Evolutionary conservation across 2,888 invertebrate genomes (phyloP).

Genomic region (Tenthredo notha): DNA sequence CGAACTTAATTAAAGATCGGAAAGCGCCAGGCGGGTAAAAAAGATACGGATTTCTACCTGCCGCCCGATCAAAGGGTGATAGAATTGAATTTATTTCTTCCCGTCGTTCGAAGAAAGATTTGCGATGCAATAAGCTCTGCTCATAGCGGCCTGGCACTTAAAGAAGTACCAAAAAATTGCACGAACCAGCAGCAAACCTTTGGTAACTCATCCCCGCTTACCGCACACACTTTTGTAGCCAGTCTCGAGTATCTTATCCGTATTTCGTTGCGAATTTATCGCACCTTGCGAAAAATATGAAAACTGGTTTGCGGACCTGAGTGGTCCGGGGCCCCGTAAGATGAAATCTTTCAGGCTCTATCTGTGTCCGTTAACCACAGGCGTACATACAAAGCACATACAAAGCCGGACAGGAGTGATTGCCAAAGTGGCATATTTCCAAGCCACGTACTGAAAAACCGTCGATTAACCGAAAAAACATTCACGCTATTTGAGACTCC

Average conservation of each 20-base stretch:
- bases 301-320: slow-evolving; percentile 68
- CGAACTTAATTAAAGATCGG: slow-evolving; percentile 42
- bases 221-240: background rate
- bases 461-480: slow-evolving; percentile 13
- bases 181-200: slow-evolving; percentile 15
- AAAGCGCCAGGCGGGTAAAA: slow-evolving; percentile 41
- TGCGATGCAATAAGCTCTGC: slow-evolving; percentile 38
- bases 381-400: background rate
- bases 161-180: slow-evolving; percentile 31
- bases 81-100: slow-evolving; percentile 48
- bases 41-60: slow-evolving; percentile 11
- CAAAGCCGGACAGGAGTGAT: background rate
- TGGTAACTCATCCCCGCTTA: slow-evolving; percentile 45
- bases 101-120: slow-evolving; percentile 36
- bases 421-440: background rate
- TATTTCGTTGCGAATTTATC: slow-evolving; percentile 70
- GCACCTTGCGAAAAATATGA: slow-evolving; percentile 69
- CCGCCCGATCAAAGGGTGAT: slow-evolving; percentile 46
- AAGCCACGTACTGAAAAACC: background rate
- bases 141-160: background rate
- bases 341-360: slow-evolving; percentile 61
- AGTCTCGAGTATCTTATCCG: slow-evolving; percentile 62
- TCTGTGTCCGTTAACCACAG: background rate
- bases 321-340: slow-evolving; percentile 58
- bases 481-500: background rate